These are phyloP conservation scores for cattle (Bos taurus) DNA, from an alignment of 2,113 vertebrate species.

Conservation along the genomic window ARS-UCD2.0 NC_037349.1:45473501-45474000, in stretches of 20 bases:
- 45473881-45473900: not conserved
- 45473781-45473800: slow-evolving; percentile 39
- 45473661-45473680: not conserved
- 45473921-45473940: accelerated
- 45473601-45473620: slow-evolving; percentile 48
- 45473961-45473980: accelerated
- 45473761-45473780: not conserved
- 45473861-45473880: not conserved
- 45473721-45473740: slow-evolving; percentile 61
- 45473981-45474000: not conserved
- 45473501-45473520: not conserved
- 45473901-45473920: accelerated
- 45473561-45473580: not conserved
- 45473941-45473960: accelerated
- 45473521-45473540: not conserved
- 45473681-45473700: not conserved
- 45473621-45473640: slow-evolving; percentile 59
- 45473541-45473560: slow-evolving; percentile 58
- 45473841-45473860: not conserved
- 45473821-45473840: slow-evolving; percentile 55
- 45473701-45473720: slow-evolving; percentile 61
- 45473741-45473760: slow-evolving; percentile 28
- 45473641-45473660: slow-evolving; percentile 59
- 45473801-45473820: slow-evolving; percentile 40
- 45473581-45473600: not conserved